Evolutionary conservation across 2,888 invertebrate genomes (phyloP), one percentile per base, ranked within the genome.

Genomic region (Tolmerus cingulatus): DNA sequence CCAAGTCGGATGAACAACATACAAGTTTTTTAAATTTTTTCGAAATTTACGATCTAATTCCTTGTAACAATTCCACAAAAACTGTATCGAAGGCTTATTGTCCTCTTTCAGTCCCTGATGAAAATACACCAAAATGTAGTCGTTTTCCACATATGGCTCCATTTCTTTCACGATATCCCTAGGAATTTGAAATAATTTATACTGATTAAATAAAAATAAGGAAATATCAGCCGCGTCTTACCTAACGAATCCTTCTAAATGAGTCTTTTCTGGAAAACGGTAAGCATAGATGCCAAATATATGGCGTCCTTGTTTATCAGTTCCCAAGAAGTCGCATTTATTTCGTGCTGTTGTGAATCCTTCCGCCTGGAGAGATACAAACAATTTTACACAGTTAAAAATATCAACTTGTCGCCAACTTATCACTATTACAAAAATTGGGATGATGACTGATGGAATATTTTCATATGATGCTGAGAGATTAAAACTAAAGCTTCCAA

Each of bases 11-110:
- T 99, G 99, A 79, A 99, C 99, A 90, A 99, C 95, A 93, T 98
- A 99, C 88, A 99, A 93, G 30, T 98, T 98, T 93, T 99, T 99
- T 66, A 99, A 93, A 93, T 99, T 99, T 93, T 99, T 99, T 93
- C 99, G 99, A 93, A 99, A 99, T 94, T 98, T 98, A 90, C 99
- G 95, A 93, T 99, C 99, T 90, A 99, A 97, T 55, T 98, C 97
- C 92, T 96, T 97, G 92, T 99, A 99, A 0, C 99, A 98, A 92
- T 98, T 97, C 95, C 99, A 97, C 86, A 99, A 94, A 97, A 99
- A 99, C 46, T 97, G 96, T 0, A 98, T 93, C 0, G 98, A 96
- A 0, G 99, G 99, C 92, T 99, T 99, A 93, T 99, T 99, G 93
- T 97, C 96, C 91, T 98, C 98, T 78, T 96, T 97, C 77, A 99